Base-by-base conservation (phyloP, 2,888 invertebrate genomes). In the Polymixis flavicincta region DNA sequence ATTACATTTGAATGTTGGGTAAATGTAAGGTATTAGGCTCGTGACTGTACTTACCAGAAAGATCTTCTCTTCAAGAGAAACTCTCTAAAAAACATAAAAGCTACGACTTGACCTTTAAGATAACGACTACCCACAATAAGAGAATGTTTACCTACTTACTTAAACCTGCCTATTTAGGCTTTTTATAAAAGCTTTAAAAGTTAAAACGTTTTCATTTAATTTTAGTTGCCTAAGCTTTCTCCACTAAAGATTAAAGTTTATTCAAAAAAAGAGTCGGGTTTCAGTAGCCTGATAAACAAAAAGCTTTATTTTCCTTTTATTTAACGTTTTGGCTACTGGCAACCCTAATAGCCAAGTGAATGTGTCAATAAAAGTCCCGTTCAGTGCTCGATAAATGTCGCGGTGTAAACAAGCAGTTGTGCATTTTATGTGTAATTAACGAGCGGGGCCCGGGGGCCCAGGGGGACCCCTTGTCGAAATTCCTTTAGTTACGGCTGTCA, bases 381-480 rank as follows among this genome's bases (percentile, higher is more conserved):
- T 94, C 90, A 92, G 89, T 89, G 92, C 90, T 90, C 91, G 92
- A 92, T 92, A 92, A 94, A 93, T 93, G 93, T 92, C 92, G 89
- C 89, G 88, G 88, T 84, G 90, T 90, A 92, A 94, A 93, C 93
- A 93, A 89, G 89, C 91, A 90, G 90, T 93, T 92, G 91, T 91
- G 88, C 92, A 91, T 91, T 95, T 95, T 94, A 94, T 94, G 93
- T 94, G 93, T 92, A 94, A 94, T 95, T 94, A 95, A 93, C 88
- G 88, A 86, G 85, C 83, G 60, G 22, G 64, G 54, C 63, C 64
- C 50, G 32, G 54, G n/a, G 50, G 76, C 54, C n/a, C n/a, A n/a
- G n/a, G n/a, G n/a, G n/a, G 82, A 79, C 77, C 61, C 64, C 48
- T 67, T 59, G 17, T 22, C 68, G 48, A 52, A 69, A 73, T 78